phyloP scores from a whole-genome alignment of 1,140 invertebrate genomes.

The Steinernema feltiae region DNA sequence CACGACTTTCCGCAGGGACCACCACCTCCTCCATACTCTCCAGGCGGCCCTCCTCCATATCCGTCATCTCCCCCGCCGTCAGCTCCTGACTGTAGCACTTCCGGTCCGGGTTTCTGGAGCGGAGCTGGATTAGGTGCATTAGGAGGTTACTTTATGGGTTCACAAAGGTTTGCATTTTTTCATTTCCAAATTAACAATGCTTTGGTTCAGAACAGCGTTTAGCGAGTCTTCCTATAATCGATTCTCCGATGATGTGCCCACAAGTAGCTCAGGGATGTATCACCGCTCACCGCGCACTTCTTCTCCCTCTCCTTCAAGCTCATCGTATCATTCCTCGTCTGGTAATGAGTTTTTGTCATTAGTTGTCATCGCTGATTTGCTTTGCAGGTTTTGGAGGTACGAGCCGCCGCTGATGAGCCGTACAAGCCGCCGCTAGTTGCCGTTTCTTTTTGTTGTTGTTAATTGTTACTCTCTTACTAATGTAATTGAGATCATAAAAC shows the following conservation, averaged over 20 bases:
- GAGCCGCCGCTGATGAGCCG: constrained; percentile 20
- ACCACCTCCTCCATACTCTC: constrained; percentile 12
- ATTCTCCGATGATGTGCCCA: constrained; percentile 19
- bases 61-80: background rate
- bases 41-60: background rate
- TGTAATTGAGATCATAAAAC: background rate
- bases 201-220: too few species aligned
- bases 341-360: constrained; percentile 9
- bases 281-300: constrained; percentile 21
- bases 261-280: constrained; percentile 17
- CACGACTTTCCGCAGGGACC: background rate
- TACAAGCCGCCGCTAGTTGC: background rate
- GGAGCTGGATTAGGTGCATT: constrained; percentile 31
- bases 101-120: constrained; percentile 29
- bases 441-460: background rate
- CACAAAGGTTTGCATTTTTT: background rate
- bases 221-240: constrained; percentile 29
- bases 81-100: background rate
- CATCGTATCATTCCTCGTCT: constrained; percentile 21
- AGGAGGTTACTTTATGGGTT: constrained; percentile 30
- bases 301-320: constrained; percentile 15
- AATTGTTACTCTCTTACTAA: background rate
- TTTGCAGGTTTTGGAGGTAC: constrained; percentile 44
- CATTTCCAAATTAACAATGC: too few species aligned
- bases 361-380: background rate